phyloP scores from a whole-genome alignment of 2,888 invertebrate species.

The Aleiodes testaceus region DNA sequence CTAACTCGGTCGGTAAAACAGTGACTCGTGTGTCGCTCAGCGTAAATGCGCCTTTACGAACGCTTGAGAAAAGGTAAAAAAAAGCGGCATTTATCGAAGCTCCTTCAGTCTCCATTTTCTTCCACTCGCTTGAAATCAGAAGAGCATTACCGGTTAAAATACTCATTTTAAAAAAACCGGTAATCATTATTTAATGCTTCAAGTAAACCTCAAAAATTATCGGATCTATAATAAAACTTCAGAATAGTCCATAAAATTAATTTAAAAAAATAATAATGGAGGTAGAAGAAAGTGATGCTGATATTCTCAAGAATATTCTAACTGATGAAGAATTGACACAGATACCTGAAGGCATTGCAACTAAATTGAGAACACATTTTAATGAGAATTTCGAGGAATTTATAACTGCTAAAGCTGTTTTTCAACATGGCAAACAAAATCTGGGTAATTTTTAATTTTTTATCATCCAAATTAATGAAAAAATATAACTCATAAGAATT shows the following conservation, averaged over 20 bases:
- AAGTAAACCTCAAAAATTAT: neutral
- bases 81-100: neutral
- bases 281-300: conserved; percentile 70
- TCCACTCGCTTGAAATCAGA: conserved; percentile 1
- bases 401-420: conserved; percentile 82
- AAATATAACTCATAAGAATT: conserved; percentile 32
- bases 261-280: conserved; percentile 56
- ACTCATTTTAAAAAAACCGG: neutral
- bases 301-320: conserved; percentile 72
- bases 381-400: conserved; percentile 81
- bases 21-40: too few relatives aligned
- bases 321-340: conserved; percentile 75
- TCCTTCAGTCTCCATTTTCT: conserved; percentile 16
- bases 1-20: too few relatives aligned
- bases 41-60: too few relatives aligned
- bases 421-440: conserved; percentile 79
- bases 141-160: neutral
- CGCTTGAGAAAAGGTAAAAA: too few relatives aligned
- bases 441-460: conserved; percentile 75
- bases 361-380: conserved; percentile 79
- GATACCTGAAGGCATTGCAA: conserved; percentile 75
- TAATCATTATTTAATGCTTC: conserved; percentile 5
- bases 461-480: conserved; percentile 21
- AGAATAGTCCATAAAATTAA: too few relatives aligned
- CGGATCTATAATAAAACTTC: neutral